phyloP scores from a whole-genome alignment of 2,888 invertebrate species.

The Labia minor region DNA sequence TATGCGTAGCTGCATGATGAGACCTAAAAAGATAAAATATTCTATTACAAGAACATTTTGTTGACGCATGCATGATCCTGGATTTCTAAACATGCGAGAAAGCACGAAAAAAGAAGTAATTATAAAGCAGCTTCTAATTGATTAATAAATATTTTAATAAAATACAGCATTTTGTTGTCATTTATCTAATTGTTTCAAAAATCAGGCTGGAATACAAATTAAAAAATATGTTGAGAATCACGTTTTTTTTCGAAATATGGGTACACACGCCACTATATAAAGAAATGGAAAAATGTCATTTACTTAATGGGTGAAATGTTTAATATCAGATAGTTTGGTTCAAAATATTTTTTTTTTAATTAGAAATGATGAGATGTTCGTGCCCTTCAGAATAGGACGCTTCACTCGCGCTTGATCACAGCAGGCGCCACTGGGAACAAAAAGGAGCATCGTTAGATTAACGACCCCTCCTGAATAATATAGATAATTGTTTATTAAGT shows the following conservation, averaged over 20 bases:
- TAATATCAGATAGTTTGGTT: too few species aligned
- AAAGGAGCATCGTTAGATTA: background rate
- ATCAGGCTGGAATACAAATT: background rate
- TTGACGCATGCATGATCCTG: slow-evolving; percentile 1
- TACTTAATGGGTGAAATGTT: background rate
- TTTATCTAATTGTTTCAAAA: too few species aligned
- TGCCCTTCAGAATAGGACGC: background rate
- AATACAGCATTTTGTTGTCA: background rate
- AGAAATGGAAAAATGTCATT: background rate
- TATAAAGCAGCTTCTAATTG: background rate
- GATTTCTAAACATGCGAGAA: background rate
- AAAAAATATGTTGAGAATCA: background rate
- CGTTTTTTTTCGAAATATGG: background rate
- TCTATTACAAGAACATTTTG: background rate
- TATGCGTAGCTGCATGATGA: background rate
- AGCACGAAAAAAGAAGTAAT: background rate
- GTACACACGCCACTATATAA: slow-evolving; percentile 8
- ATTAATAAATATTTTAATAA: background rate
- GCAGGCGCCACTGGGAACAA: background rate
- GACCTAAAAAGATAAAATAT: background rate
- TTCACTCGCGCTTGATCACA: slow-evolving; percentile 4
- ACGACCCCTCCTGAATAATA: background rate
- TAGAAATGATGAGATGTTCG: background rate
- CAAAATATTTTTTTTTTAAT: background rate
- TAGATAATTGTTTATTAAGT: too few species aligned